Base-by-base conservation (phyloP, 2,888 invertebrate species). In the Erebia epiphron region DNA sequence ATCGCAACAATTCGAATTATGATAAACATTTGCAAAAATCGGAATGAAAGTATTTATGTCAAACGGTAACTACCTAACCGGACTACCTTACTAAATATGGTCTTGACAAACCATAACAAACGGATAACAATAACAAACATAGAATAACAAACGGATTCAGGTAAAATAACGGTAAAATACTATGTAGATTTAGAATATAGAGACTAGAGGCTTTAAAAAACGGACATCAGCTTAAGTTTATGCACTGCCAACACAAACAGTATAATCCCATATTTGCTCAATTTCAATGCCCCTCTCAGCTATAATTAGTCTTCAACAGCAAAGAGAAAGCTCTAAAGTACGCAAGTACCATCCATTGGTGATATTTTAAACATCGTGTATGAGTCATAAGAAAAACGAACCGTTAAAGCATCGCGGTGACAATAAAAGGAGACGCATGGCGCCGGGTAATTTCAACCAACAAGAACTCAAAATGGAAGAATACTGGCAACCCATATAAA, bases 391-490 rank as follows among this genome's bases (percentile, higher is more conserved):
- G 84, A 84, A 87, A 89, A 87, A 86, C 82, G 82, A 86, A 86
- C 76, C 78, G 80, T 78, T 76, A 81, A 84, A 86, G 80, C 75
- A 78, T 84, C 81, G 81, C 81, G 83, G 82, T 83, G 80, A 83
- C 85, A 89, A 87, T 86, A 88, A 91, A 87, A 90, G 83, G 83
- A 83, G 75, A 75, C 73, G 71, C 75, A 82, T 83, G 92, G 92
- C 92, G 92, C 92, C 92, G 84, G 90, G 79, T 87, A 90, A 92
- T 89, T 91, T 91, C 83, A 85, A 83, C 82, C 82, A 84, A 81
- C 80, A 82, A 78, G 82, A 78, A 78, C 77, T 82, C 85, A 86
- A 90, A 91, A 89, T 86, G 87, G 86, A 90, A 85, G 85, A 91
- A 88, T 85, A 86, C 86, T 79, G 80, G 73, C 77, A 78, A 35